Evolutionary conservation across 2,797 vertebrate genomes (phyloP).

Genomic region (Furcifer pardalis): DNA sequence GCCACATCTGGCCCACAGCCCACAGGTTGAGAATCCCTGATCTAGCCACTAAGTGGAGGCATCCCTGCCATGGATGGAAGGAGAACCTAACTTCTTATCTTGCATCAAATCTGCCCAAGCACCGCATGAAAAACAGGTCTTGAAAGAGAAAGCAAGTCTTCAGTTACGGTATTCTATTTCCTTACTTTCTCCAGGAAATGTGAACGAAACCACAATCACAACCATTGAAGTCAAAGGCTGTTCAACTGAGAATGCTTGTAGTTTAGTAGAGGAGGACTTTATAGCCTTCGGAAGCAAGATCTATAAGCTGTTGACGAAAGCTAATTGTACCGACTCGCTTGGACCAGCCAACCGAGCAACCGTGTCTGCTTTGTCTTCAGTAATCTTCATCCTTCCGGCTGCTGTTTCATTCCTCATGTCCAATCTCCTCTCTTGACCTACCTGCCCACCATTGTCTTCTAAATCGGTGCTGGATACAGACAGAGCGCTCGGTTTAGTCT

Average conservation of each 20-base stretch:
- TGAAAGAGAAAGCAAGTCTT: not conserved
- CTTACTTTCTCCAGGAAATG: not conserved
- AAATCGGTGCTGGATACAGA: not conserved
- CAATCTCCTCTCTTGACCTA: not conserved
- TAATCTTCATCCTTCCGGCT: not conserved
- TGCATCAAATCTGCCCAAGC: too few relatives aligned
- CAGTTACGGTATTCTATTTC: not conserved
- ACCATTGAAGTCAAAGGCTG: slow-evolving; percentile 12
- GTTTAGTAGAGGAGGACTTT: not conserved
- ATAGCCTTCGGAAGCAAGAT: not conserved
- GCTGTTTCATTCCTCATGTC: not conserved
- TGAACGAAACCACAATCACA: too few relatives aligned
- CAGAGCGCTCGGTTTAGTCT: not conserved
- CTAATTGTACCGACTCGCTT: not conserved
- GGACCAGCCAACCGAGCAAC: not conserved
- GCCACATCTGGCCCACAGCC: too few relatives aligned
- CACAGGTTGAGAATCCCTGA: too few relatives aligned
- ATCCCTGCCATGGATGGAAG: too few relatives aligned
- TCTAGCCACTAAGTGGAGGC: too few relatives aligned
- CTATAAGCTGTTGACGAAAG: not conserved
- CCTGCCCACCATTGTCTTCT: not conserved
- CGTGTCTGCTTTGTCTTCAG: not conserved
- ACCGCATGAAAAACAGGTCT: too few relatives aligned
- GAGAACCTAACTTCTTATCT: too few relatives aligned
- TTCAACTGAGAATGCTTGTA: not conserved